Evolutionary conservation across 30 jellyfish, hydroid and myxozoan genomes (phyloP).

Genomic region (Hydra vulgaris): DNA sequence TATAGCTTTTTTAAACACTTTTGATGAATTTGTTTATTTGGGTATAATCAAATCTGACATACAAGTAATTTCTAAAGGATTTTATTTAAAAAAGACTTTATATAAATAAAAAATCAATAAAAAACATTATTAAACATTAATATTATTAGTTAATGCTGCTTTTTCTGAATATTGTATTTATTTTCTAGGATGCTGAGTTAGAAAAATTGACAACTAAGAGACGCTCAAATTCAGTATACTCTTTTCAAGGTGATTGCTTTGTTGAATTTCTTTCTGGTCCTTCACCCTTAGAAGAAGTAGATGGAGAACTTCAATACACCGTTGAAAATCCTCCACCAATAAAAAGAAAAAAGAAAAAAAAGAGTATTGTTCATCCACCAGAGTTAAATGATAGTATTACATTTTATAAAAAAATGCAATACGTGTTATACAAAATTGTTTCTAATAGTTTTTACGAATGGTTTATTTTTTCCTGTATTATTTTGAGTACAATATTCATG

Average conservation of each 20-base stretch:
- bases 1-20: no score
- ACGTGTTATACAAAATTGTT: conserved; percentile 48
- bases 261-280: conserved; percentile 87
- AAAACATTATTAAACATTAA: no score
- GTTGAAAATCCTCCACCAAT: conserved; percentile 57
- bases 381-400: conserved; percentile 73
- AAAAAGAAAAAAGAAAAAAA: conserved; percentile 40
- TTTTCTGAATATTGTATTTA: background rate
- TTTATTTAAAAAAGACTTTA: no score
- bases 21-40: no score
- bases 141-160: no score
- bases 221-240: conserved; percentile 86
- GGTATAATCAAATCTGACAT: no score
- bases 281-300: conserved; percentile 88
- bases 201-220: conserved; percentile 44
- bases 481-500: conserved; percentile 83
- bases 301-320: conserved; percentile 83
- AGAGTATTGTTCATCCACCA: conserved; percentile 51
- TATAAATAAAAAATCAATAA: no score
- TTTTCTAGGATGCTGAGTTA: conserved; percentile 55
- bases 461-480: conserved; percentile 73
- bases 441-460: conserved; percentile 86
- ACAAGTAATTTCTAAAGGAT: no score
- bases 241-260: conserved; percentile 63
- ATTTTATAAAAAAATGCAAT: conserved; percentile 40